Percentiles rank a stretch among this genome's conserved stretches.
phyloP scores from a whole-genome alignment of 2,888 invertebrate species.

The Nasonia oneida region DNA sequence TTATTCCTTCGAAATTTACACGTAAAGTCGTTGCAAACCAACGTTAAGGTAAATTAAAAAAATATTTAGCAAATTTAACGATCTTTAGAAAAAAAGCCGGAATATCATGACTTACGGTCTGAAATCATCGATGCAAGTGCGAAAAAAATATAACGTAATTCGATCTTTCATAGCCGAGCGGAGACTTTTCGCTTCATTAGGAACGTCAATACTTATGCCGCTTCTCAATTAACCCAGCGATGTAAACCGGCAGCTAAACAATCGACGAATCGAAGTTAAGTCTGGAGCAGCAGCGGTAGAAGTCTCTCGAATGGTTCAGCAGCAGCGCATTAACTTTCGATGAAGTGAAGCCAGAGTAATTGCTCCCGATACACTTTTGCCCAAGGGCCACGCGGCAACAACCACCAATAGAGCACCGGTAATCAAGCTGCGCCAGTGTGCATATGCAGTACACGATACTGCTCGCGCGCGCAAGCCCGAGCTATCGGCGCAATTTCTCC shows the following conservation, averaged over 20 bases:
- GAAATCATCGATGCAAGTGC: neutral
- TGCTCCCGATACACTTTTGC: constrained; percentile 36
- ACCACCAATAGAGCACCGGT: constrained; percentile 22
- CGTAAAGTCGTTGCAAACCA: neutral
- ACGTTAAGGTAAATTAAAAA: neutral
- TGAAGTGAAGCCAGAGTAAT: constrained; percentile 44
- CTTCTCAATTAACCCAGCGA: neutral
- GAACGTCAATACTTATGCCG: neutral
- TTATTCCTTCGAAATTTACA: neutral
- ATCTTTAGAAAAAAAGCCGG: neutral
- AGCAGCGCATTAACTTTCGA: constrained; percentile 48
- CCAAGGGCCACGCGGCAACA: neutral
- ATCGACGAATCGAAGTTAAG: constrained; percentile 17
- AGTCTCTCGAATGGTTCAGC: constrained; percentile 8
- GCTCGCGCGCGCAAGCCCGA: neutral
- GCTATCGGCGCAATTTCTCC: constrained; percentile 6
- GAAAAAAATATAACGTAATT: neutral
- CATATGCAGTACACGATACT: neutral
- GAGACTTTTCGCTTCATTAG: neutral
- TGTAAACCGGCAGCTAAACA: constrained; percentile 15
- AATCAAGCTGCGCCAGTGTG: neutral
- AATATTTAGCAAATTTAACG: neutral
- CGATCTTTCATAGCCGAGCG: neutral
- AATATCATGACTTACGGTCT: neutral
- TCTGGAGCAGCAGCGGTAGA: neutral